Base-by-base conservation (phyloP, 2,888 invertebrate species). In the Adelphocoris suturalis region DNA sequence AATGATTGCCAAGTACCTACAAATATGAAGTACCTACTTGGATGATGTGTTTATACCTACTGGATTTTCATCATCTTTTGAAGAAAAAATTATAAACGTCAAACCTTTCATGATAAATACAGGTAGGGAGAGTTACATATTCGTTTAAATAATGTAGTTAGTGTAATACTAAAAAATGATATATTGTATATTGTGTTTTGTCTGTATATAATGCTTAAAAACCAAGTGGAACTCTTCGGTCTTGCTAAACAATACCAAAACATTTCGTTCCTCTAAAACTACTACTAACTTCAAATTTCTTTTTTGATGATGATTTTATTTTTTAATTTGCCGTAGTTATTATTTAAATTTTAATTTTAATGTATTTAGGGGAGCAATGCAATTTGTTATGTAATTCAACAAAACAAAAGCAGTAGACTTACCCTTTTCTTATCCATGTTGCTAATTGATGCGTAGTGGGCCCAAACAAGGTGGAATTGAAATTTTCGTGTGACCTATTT, bases 141-240 rank as follows among this genome's bases (percentile, higher is more conserved):
- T 57, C 68, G 68, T 68, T 68, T 19, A 68, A 68, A 23, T 68
- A 23, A 68, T 68, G 23, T 68, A 68, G 68, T 4, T 23, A 23
- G 23, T 68, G 23, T 3, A 52, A 27, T 68, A 68, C 68, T 68
- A 23, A 68, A 68, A 12, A 37, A 37, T 23, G 27, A 23, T 68
- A 68, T 4, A 37, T 37, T 68, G 68, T 68, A 68, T 68, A 68
- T 68, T 68, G 68, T 23, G 68, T 68, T 68, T 68, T 47, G 82
- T 52, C 27, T 82, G 82, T 82, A 82, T 82, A 82, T 82, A 82
- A 19, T 23, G 82, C 82, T 82, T 82, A 13, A 27, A 82, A 82
- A 68, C 19, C 52, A 52, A 28, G 82, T 82, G 52, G 82, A 82
- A 82, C 82, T 19, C 52, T 19, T 14, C 16, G 82, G 82, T 82